Evolutionary conservation across 2,797 vertebrate species (phyloP), one percentile per base, ranked within the genome.

Genomic region (Pipistrellus pipistrellus): DNA sequence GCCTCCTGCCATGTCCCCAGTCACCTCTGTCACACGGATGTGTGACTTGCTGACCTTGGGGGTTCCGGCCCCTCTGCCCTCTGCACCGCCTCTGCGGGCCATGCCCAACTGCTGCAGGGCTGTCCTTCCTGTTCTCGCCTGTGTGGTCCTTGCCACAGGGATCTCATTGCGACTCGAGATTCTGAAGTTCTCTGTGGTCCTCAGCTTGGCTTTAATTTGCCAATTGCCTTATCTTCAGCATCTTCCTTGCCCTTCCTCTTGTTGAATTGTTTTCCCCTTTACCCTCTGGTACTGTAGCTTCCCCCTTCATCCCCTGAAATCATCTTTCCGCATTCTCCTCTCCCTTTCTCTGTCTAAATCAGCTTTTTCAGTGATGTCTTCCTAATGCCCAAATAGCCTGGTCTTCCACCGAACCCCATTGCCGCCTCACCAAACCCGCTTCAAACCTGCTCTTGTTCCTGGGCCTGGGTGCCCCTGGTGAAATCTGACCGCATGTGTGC

Each of bases 61-160:
- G 3, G 3, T 30, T 73, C 48, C 13, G 32, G 11, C 15, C 62
- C 21, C 21, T 62, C 1, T 69, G 11, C 21, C 10, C 30, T 14
- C 18, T 13, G 35, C 12, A 38, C 21, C 38, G 8, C 12, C 46
- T 73, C 2, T 30, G 53, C 17, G 44, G 41, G 53, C 23, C 0
- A 3, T 4, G 3, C 9, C 9, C 55, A 7, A 55, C 2, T 10
- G 32, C 71, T 6, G 15, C 4, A 4, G 27, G 27, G 14, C 23
- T 3, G 20, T 14, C 35, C 9, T 25, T 51, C 13, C 2, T 23
- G 30, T 17, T 75, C 3, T 10, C 4, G 2, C 46, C 25, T 38
- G 57, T 2, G 27, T 8, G 17, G 32, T 64, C 53, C 32, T 38
- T 35, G 6, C 25, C 41, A 18, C 0, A 17, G 69, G 35, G 30